These are phyloP conservation scores for Cyclura pinguis DNA, from an alignment of 2,797 vertebrate genomes.

Conservation along the genomic window DNA sequence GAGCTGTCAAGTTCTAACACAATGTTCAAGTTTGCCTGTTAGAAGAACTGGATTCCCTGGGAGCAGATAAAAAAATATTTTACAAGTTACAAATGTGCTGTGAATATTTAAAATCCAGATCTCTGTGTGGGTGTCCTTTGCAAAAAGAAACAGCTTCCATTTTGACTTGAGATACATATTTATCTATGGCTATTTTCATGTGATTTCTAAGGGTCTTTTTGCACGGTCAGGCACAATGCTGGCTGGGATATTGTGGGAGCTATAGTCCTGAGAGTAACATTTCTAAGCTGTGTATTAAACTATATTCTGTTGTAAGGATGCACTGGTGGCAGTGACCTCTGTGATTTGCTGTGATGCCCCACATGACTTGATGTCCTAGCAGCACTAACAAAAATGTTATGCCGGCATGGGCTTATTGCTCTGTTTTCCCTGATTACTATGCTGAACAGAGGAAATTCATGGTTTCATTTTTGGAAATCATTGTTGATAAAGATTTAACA, in stretches of 20 bases:
- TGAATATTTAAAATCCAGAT: neutral
- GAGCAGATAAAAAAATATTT: slow-evolving; percentile 6
- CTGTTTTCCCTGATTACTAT: neutral
- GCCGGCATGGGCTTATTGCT: neutral
- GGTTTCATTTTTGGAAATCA: neutral
- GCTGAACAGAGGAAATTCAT: neutral
- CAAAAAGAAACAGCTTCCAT: neutral
- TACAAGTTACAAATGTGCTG: neutral
- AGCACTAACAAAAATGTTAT: neutral
- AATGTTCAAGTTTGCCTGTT: neutral
- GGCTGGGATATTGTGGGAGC: neutral
- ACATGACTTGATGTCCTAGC: neutral
- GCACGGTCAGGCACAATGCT: neutral
- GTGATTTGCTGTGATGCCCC: neutral
- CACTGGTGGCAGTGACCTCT: neutral
- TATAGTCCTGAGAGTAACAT: neutral
- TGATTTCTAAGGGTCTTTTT: neutral
- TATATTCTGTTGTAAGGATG: neutral
- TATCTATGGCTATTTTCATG: neutral
- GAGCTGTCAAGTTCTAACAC: slow-evolving; percentile 23
- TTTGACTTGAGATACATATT: neutral
- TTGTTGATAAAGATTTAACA: neutral
- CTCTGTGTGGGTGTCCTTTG: neutral
- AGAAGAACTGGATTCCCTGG: neutral
- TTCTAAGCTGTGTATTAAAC: neutral